A percentile compares a stretch with the other conserved stretches of the same genome.
phyloP scores from a whole-genome alignment of 2,797 vertebrate genomes.

The Picus viridis region DNA sequence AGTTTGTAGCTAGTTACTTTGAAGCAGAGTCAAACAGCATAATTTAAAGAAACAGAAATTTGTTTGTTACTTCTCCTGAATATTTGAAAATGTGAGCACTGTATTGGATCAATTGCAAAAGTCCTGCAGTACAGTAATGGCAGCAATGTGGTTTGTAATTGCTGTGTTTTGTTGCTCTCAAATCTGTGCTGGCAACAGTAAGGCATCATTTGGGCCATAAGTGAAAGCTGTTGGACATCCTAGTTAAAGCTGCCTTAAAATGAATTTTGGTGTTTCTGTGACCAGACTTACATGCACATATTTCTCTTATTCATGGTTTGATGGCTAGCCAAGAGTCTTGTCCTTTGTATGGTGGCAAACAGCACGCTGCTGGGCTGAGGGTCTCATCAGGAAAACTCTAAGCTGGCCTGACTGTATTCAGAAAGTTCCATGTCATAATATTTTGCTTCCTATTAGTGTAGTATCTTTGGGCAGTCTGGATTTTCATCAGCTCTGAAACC shows the following conservation, averaged over 20 bases:
- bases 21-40: not conserved
- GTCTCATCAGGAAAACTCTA: not conserved
- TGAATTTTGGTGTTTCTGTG: not conserved
- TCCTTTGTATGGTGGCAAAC: not conserved
- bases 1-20: not conserved
- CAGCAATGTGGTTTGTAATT: not conserved
- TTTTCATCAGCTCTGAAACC: not conserved
- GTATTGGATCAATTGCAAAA: not conserved
- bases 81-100: not conserved
- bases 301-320: not conserved
- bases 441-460: not conserved
- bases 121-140: not conserved
- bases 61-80: not conserved
- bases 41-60: not conserved
- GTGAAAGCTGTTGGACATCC: not conserved
- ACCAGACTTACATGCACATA: accelerated
- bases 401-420: not conserved
- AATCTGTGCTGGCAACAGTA: not conserved
- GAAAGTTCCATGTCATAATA: not conserved
- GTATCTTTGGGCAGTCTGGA: not conserved
- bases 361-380: accelerated
- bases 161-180: not conserved
- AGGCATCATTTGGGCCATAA: not conserved
- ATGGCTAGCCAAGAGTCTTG: not conserved
- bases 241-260: not conserved